These are phyloP conservation scores for Drosophila busckii DNA, from an alignment of 1,140 invertebrate genomes.

Conservation along the genomic window DNA sequence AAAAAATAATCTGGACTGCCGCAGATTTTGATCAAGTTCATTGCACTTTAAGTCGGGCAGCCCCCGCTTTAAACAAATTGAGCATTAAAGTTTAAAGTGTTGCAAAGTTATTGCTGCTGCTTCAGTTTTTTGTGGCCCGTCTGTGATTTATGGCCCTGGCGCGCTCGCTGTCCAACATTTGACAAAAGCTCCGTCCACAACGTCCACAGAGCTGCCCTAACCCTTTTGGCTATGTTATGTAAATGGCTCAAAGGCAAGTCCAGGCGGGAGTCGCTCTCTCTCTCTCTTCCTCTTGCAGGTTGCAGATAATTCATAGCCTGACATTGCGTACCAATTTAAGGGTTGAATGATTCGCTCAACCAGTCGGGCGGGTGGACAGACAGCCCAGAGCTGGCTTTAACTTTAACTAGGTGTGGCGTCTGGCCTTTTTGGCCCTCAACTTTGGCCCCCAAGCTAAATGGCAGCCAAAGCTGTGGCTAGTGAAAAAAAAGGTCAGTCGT, in stretches of 20 bases:
- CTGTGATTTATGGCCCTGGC: slow-evolving; percentile 68
- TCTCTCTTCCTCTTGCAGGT: slow-evolving; percentile 68
- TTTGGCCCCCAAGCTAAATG: slow-evolving; percentile 30
- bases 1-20: too few species aligned
- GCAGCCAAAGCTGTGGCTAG: slow-evolving; percentile 50
- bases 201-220: neutral
- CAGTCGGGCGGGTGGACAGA: slow-evolving; percentile 12
- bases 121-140: slow-evolving; percentile 22
- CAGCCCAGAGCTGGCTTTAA: slow-evolving; percentile 14
- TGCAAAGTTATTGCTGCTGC: slow-evolving; percentile 17
- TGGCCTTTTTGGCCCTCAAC: slow-evolving; percentile 51
- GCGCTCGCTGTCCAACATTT: slow-evolving; percentile 69
- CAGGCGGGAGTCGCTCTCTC: too few species aligned
- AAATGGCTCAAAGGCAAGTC: slow-evolving; percentile 64
- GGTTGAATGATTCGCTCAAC: slow-evolving; percentile 68
- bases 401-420: slow-evolving; percentile 57
- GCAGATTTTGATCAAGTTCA: slow-evolving; percentile 36
- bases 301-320: slow-evolving; percentile 77
- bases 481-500: slow-evolving; percentile 71
- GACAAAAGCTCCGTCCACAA: slow-evolving; percentile 54
- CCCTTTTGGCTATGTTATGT: slow-evolving; percentile 36
- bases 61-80: slow-evolving; percentile 4
- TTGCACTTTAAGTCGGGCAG: slow-evolving; percentile 37
- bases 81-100: slow-evolving; percentile 29
- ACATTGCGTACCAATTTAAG: slow-evolving; percentile 77